phyloP scores from a whole-genome alignment of 2,797 vertebrate genomes.

The Pempheris klunzingeri region DNA sequence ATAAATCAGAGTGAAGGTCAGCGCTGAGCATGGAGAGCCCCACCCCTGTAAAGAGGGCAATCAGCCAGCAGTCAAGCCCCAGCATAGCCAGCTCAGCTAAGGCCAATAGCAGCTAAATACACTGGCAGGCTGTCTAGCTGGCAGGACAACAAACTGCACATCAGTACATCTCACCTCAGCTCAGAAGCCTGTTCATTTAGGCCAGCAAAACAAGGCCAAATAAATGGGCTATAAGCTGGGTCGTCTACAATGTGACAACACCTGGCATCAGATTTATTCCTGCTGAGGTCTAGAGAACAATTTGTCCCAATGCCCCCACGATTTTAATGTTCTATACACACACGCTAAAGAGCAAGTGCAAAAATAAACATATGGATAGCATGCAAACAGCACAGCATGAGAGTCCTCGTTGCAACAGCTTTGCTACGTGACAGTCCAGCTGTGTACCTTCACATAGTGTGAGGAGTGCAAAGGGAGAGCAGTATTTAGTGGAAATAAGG shows the following conservation, averaged over 20 bases:
- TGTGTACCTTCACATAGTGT: conserved; percentile 24
- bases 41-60: conserved; percentile 62
- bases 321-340: conserved; percentile 22
- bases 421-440: conserved; percentile 25
- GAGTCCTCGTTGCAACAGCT: not conserved
- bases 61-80: conserved; percentile 51
- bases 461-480: conserved; percentile 13
- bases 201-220: conserved; percentile 40
- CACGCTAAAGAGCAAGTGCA: conserved; percentile 7
- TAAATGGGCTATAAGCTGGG: conserved; percentile 22
- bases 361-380: conserved; percentile 41
- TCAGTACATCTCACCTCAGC: conserved; percentile 51
- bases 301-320: conserved; percentile 25
- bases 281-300: conserved; percentile 31
- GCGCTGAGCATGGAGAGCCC: conserved; percentile 42
- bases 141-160: conserved; percentile 62
- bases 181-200: conserved; percentile 44
- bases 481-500: conserved; percentile 17
- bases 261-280: conserved; percentile 34
- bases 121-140: conserved; percentile 44
- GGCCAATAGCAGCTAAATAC: conserved; percentile 56
- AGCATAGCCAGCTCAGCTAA: conserved; percentile 29
- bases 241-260: conserved; percentile 35
- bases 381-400: conserved; percentile 5
- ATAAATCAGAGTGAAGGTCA: conserved; percentile 76